Conservation (phyloP, 2,797 vertebrate species). For the Phoeniculus purpureus region DNA sequence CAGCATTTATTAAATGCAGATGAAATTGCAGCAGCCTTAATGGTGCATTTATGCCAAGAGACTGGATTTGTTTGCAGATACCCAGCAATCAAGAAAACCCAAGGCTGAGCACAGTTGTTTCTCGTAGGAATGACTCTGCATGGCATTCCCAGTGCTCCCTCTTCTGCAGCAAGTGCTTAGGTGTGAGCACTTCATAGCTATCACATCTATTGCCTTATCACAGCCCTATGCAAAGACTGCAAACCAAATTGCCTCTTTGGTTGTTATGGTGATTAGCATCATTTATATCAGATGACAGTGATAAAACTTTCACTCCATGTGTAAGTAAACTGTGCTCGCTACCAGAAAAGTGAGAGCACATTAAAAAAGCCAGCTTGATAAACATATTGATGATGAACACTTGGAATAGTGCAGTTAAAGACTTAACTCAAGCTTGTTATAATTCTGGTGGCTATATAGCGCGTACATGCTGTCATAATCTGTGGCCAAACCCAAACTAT, state of each 20-base stretch:
- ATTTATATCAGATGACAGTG: neutral
- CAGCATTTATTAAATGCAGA: neutral
- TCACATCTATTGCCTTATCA: neutral
- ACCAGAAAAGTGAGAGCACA: neutral
- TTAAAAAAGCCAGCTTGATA: neutral
- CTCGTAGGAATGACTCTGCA: rapidly evolving
- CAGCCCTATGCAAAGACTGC: neutral
- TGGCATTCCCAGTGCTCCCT: neutral
- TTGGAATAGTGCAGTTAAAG: neutral
- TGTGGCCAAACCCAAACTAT: neutral
- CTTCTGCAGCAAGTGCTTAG: neutral
- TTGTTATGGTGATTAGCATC: neutral
- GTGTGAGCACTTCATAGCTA: neutral
- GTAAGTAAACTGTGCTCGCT: neutral
- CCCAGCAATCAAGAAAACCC: neutral
- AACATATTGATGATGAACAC: neutral
- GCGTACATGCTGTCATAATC: neutral
- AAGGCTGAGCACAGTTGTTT: neutral
- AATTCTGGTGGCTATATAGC: neutral
- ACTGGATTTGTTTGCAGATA: neutral
- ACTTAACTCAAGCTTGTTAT: neutral
- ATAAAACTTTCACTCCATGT: neutral
- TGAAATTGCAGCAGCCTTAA: neutral
- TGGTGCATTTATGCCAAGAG: neutral
- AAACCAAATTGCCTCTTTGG: neutral